Evolutionary conservation across 2,888 invertebrate genomes (phyloP).

Genomic region (Apodemia hepburni): DNA sequence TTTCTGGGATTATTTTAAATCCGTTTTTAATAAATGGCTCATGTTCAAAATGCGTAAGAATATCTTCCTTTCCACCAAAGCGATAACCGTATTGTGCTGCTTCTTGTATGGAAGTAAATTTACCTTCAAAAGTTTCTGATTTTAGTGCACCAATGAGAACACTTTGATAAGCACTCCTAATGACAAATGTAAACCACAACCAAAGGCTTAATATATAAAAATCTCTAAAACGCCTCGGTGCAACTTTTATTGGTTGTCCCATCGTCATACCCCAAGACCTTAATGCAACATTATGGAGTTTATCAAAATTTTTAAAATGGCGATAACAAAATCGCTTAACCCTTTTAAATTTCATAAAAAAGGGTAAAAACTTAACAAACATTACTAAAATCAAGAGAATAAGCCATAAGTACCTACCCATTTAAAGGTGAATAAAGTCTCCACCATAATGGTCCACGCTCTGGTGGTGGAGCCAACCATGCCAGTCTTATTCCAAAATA

Average conservation of each 20-base stretch:
- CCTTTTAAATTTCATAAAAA: slow-evolving; percentile 42
- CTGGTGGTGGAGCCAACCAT: slow-evolving; percentile 56
- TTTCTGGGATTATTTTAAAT: slow-evolving; percentile 49
- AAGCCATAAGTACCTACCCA: slow-evolving; percentile 57
- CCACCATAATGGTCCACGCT: slow-evolving; percentile 51
- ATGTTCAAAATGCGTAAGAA: slow-evolving; percentile 53
- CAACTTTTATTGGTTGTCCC: slow-evolving; percentile 52
- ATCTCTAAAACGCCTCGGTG: slow-evolving; percentile 54
- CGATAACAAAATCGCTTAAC: slow-evolving; percentile 44
- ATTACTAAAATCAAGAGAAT: slow-evolving; percentile 45
- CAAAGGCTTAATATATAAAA: slow-evolving; percentile 56
- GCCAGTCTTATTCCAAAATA: slow-evolving; percentile 55
- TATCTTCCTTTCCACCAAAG: slow-evolving; percentile 53
- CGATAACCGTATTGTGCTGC: slow-evolving; percentile 46
- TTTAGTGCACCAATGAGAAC: slow-evolving; percentile 59
- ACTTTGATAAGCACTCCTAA: slow-evolving; percentile 60
- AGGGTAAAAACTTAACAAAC: slow-evolving; percentile 49
- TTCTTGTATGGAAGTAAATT: slow-evolving; percentile 50
- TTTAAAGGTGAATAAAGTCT: slow-evolving; percentile 54
- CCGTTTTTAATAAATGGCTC: slow-evolving; percentile 47
- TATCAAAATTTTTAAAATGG: slow-evolving; percentile 47
- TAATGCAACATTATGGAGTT: slow-evolving; percentile 45
- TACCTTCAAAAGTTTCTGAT: slow-evolving; percentile 49
- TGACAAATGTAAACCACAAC: slow-evolving; percentile 62
- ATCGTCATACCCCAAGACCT: slow-evolving; percentile 56